Base-by-base conservation (phyloP, 2,797 vertebrate species). In the Heteromormyrus szaboi region DNA sequence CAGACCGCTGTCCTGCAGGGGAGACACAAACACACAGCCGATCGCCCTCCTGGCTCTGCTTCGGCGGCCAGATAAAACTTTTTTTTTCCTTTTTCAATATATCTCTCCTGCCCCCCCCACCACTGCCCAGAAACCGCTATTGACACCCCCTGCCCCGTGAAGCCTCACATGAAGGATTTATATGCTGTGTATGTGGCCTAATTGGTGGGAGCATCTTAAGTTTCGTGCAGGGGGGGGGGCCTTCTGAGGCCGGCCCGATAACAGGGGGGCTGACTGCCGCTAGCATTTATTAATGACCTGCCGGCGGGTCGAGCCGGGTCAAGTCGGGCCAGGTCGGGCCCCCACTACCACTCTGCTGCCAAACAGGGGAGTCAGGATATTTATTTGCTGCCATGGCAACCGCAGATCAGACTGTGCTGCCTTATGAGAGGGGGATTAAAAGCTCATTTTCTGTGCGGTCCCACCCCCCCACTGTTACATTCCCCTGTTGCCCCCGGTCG, bases 261-360 rank as follows among this genome's bases (percentile, higher is more conserved):
- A 96, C 95, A 95, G 93, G 92, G 94, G 92, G 92, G 93, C 94
- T 93, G 92, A 93, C 93, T 93, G 93, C 88, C 94, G 93, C 95
- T 94, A 93, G 91, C 91, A 89, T 92, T 95, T 94, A 95, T 95
- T 95, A 94, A 95, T 93, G 94, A 94, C 88, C 88, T 19, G 68
- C 91, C 89, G 94, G 22, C 3, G 89, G 89, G 41, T 88, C 91
- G 89, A 93, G 92, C 93, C 92, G 88, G 91, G 41, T 88, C 91
- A 90, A 93, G 92, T 93, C 92, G 88, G 91, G 92, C 93, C 91
- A 81, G 91, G 93, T 91, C 92, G 92, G 91, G 91, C 91, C 17
- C 54, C 91, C 29, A 50, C 91, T 89, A 90, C 91, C 89, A 62
- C 17, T 84, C 87, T 9, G 83, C 89, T 90, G 62, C 88, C 88